Evolutionary conservation across 2,113 vertebrate species (phyloP).

Genomic region (Gopherus evgoodei): DNA sequence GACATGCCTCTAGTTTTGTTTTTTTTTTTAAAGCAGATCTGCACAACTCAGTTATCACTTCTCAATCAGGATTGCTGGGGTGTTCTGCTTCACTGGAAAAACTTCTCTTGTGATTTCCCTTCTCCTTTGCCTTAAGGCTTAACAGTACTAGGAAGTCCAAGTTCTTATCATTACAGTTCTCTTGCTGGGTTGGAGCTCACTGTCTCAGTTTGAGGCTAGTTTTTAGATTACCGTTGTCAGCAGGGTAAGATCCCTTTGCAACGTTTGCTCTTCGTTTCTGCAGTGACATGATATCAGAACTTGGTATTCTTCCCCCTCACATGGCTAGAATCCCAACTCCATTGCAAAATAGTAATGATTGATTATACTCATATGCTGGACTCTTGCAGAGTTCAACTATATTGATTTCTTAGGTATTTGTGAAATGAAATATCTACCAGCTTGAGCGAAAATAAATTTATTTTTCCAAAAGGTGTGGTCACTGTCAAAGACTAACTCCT

Average conservation of each 20-base stretch:
- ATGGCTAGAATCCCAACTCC: neutral
- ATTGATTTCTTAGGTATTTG: neutral
- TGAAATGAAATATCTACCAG: neutral
- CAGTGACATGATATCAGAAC: neutral
- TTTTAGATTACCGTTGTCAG: neutral
- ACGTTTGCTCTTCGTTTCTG: neutral
- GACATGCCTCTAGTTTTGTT: neutral
- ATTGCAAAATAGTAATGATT: neutral
- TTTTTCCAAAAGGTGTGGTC: conserved; percentile 88
- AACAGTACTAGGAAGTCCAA: neutral
- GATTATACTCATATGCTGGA: neutral
- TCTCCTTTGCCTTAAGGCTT: neutral
- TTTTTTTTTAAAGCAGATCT: neutral
- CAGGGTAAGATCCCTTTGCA: neutral
- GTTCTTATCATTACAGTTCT: neutral
- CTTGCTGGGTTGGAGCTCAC: neutral
- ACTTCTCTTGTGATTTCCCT: neutral
- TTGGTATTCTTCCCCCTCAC: neutral
- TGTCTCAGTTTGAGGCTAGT: neutral
- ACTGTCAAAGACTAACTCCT: conserved; percentile 89
- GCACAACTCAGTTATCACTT: neutral
- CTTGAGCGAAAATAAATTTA: neutral
- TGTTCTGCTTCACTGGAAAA: neutral
- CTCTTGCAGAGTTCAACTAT: neutral
- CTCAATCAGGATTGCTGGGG: neutral